Conservation (phyloP, 2,113 vertebrate species). For the Chrysochloris asiatica region DNA sequence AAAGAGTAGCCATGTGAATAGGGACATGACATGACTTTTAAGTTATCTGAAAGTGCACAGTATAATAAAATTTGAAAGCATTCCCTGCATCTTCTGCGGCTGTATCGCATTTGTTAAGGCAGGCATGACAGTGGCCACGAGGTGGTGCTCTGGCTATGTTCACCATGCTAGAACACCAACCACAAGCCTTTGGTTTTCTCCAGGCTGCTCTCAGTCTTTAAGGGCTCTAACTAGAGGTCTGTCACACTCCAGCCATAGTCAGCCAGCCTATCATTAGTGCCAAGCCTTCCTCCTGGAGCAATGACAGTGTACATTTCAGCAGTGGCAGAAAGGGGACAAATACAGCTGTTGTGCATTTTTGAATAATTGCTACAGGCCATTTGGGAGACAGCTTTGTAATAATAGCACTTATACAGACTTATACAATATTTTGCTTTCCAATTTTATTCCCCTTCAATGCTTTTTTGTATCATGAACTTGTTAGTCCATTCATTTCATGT, state of each 20-base stretch:
- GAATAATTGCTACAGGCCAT: conserved; percentile 68
- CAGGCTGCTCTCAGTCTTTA: not conserved
- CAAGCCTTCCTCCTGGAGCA: conserved; percentile 67
- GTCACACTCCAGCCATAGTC: conserved; percentile 71
- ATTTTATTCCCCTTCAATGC: conserved; percentile 15
- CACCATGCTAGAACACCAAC: not conserved
- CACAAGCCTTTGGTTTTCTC: not conserved
- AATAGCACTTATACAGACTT: conserved; percentile 24
- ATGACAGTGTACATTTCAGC: conserved; percentile 75
- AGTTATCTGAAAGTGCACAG: not conserved
- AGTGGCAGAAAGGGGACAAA: conserved; percentile 65
- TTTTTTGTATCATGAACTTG: not conserved
- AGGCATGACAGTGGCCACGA: conserved; percentile 32
- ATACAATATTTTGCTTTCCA: conserved; percentile 63
- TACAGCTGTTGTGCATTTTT: conserved; percentile 74
- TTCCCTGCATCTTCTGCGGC: not conserved
- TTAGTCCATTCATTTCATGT: not conserved
- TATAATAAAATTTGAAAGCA: not conserved
- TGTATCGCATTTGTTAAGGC: not conserved
- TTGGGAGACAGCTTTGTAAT: conserved; percentile 66
- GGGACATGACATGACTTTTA: not conserved
- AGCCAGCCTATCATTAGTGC: conserved; percentile 75
- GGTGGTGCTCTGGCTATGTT: conserved; percentile 66
- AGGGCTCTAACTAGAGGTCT: conserved; percentile 67
- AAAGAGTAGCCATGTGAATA: not conserved